Evolutionary conservation across 2,888 invertebrate species (phyloP).

Genomic region (Acleris sparsana): DNA sequence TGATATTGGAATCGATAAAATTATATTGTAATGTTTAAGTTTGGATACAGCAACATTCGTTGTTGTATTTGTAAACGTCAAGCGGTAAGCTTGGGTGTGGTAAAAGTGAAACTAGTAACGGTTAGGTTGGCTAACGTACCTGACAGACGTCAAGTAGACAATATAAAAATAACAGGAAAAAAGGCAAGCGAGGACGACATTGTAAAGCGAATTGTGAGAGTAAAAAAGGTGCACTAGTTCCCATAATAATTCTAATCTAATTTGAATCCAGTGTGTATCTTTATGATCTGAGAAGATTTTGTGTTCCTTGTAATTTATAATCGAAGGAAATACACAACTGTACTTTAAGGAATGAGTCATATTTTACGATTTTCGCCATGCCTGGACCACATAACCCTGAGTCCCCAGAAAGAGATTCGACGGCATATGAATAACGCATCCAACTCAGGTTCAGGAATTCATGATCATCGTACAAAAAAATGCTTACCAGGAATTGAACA

Average conservation of each 20-base stretch:
- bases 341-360: background rate
- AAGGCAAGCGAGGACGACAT: background rate
- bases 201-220: background rate
- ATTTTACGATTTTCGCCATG: background rate
- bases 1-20: background rate
- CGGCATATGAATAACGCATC: too few species aligned
- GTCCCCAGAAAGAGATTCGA: background rate
- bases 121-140: background rate
- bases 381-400: background rate
- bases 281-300: background rate
- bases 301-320: background rate
- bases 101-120: background rate
- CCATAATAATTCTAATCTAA: too few species aligned
- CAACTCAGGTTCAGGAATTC: too few species aligned
- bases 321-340: background rate
- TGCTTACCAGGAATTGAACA: too few species aligned
- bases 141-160: background rate
- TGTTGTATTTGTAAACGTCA: background rate
- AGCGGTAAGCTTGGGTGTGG: conserved; percentile 1
- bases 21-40: background rate
- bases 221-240: background rate
- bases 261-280: background rate
- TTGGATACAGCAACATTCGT: background rate
- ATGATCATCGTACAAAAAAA: too few species aligned
- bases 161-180: background rate